Conservation (phyloP, 2,797 vertebrate species). For the Ctenochaetus hawaiiensis region DNA sequence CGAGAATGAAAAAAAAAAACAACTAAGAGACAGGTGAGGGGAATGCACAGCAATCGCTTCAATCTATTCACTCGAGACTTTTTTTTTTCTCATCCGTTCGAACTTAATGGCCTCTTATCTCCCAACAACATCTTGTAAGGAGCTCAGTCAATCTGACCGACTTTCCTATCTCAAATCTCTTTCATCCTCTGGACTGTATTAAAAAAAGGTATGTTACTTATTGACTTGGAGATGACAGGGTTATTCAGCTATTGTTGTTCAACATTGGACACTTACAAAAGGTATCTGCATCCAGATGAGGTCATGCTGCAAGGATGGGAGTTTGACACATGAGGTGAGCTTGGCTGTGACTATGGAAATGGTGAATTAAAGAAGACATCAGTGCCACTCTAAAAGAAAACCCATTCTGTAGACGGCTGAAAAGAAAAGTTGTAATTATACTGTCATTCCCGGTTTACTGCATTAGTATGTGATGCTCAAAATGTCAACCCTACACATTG, state of each 20-base stretch:
- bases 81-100: not conserved
- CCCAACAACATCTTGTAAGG: conserved; percentile 10
- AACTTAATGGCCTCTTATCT: conserved; percentile 40
- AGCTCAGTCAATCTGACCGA: conserved; percentile 25
- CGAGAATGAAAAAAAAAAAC: conserved; percentile 23
- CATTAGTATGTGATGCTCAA: not conserved
- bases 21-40: conserved; percentile 4
- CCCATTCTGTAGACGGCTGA: not conserved
- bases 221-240: conserved; percentile 63
- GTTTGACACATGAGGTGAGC: conserved; percentile 40
- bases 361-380: conserved; percentile 30
- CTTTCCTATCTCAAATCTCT: conserved; percentile 30
- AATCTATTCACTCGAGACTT: conserved; percentile 17
- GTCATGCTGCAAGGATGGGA: conserved; percentile 35
- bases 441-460: conserved; percentile 33
- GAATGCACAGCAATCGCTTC: conserved; percentile 17
- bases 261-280: conserved; percentile 55
- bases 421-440: conserved; percentile 36
- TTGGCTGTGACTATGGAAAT: conserved; percentile 13
- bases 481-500: conserved; percentile 3
- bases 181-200: conserved; percentile 27
- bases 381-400: conserved; percentile 11
- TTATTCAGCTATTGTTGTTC: conserved; percentile 62
- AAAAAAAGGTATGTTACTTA: conserved; percentile 57
- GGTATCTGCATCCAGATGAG: conserved; percentile 61